Evolutionary conservation across 2,888 invertebrate species (phyloP), one percentile per base, ranked within the genome.

Genomic region (Lycocerus yunnanus): DNA sequence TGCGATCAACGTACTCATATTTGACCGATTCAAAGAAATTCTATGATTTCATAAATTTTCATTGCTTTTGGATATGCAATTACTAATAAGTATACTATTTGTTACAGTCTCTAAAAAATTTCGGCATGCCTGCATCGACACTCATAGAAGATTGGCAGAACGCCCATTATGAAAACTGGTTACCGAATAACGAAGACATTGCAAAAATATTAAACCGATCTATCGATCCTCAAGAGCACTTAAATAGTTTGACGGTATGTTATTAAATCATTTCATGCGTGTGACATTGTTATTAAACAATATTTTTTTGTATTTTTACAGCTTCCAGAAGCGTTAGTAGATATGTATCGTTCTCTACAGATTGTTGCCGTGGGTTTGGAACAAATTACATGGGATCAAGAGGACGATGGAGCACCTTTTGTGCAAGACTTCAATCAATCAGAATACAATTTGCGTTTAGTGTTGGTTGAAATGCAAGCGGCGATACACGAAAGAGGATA

Each of bases 351-450:
- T 82, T 90, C 90, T 78, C 87, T 94, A 84, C 94, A 94, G 86
- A 91, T 90, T 87, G 89, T 92, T 76, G 93, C 93, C 1, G 93
- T 93, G 6, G 93, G 92, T 21, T 84, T 94, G 73, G 91, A 94
- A 82, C 91, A 92, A 81, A 89, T 93, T 67, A 88, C 89, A 58
- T 87, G 88, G 85, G 92, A 92, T 80, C 89, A 90, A 78, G 88
- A 90, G 16, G 88, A 90, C 65, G 82, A 89, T 69, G 86, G 86
- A 15, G 88, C 82, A 13, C 81, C 83, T 16, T 90, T 90, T 82
- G 82, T 85, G 76, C 84, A 87, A 13, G 87, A 91, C 75, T 92
- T 94, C 84, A 88, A 87, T 67, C 87, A 89, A 61, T 89, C 91
- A 66, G 91, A 92, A 86, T 88, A 88, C 82, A 87, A 91, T 71